Evolutionary conservation across 2,113 vertebrate species (phyloP), one percentile per base, ranked within the genome.

Genomic region (Setophaga kirtlandii): DNA sequence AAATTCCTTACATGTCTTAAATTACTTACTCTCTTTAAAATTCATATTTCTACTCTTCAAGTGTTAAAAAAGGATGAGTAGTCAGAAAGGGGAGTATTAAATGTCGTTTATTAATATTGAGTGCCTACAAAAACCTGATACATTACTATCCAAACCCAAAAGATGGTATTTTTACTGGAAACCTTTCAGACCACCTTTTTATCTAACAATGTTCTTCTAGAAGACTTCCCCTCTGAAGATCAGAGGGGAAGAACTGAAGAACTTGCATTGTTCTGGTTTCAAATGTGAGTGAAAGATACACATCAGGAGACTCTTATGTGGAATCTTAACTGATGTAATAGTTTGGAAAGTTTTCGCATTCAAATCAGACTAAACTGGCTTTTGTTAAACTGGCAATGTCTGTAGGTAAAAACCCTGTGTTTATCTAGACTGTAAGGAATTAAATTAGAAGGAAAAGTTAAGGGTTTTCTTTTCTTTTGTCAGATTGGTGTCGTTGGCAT

Each of bases 401-500:
- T 91, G 24, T 95, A 76, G 67, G 75, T 76, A 73, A 73, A 95
- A 94, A 16, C 81, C 87, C 52, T 94, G 23, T 96, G 46, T 93
- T 95, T 91, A 79, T 94, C 63, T 93, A 93, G 93, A 85, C 67
- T 97, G 87, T 94, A 96, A 96, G 91, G 89, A 96, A 89, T 86
- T 90, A 52, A 78, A 75, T 68, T 87, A 69, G 81, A 94, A 95
- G 81, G 82, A 87, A 95, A 87, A 93, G 91, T 96, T 94, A 95
- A 96, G 94, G 93, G 95, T 94, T 94, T 91, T 96, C 93, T 97
- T 93, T 94, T 94, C 93, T 96, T 95, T 97, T 96, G 95, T 96
- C 93, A 96, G 96, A 96, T 96, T 95, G 95, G 95, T 96, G 95
- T 97, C 94, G 62, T 93, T 96, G 95, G 96, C 94, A 96, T 97